Evolutionary conservation across 2,113 vertebrate species (phyloP).

Genomic region (Phocoena sinus): DNA sequence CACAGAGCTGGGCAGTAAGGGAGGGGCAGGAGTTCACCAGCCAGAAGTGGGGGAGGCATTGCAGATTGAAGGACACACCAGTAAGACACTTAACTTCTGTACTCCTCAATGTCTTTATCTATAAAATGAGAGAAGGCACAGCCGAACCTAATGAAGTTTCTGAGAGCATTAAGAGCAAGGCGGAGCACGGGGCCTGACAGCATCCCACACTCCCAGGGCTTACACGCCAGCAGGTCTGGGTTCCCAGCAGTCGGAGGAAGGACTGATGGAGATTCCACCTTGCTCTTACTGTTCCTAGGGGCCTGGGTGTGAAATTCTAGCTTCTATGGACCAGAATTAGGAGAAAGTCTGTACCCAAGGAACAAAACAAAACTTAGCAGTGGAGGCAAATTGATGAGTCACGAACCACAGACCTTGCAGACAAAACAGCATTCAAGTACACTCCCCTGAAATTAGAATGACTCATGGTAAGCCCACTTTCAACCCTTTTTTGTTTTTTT

Average conservation of each 20-base stretch:
- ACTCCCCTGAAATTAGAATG: neutral
- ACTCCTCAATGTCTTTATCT: neutral
- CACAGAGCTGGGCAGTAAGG: neutral
- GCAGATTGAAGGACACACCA: neutral
- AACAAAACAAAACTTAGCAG: neutral
- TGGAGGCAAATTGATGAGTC: neutral
- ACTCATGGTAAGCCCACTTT: rapidly evolving
- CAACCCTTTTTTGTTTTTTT: neutral
- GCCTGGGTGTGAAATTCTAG: neutral
- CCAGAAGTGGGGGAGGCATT: neutral
- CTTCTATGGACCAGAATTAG: neutral
- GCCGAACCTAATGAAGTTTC: rapidly evolving
- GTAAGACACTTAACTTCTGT: neutral
- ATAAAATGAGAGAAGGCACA: neutral
- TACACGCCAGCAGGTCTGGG: too few relatives aligned
- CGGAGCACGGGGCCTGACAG: neutral
- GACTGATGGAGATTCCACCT: neutral
- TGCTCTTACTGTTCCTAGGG: neutral
- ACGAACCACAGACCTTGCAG: neutral
- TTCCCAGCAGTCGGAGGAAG: rapidly evolving
- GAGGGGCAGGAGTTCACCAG: neutral
- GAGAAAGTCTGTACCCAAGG: neutral
- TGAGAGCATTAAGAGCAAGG: neutral
- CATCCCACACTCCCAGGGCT: rapidly evolving
- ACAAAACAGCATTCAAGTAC: neutral